Evolutionary conservation across 2,888 invertebrate genomes (phyloP), one percentile per base, ranked within the genome.

Genomic region (Heteromyza rotundicornis): DNA sequence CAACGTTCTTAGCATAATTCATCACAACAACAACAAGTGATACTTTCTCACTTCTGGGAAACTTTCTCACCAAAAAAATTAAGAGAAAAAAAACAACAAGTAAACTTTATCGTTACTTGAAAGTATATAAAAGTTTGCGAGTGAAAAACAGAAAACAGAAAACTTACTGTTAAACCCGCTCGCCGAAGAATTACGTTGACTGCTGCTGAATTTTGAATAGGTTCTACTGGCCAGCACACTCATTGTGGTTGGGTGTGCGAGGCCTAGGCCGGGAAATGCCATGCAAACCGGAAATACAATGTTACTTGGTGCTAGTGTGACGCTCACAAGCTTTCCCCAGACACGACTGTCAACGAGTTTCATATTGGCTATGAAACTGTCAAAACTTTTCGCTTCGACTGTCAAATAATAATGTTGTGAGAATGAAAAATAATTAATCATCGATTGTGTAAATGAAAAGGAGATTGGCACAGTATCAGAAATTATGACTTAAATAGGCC

Each of bases 1-100:
- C 64, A 68, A 65, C 68, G 66, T 76, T 76, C 75, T 74, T 76
- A 74, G 75, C 74, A 74, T 74, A 76, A 75, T 74, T 74, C 75
- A 74, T 74, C 75, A 76, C 67, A 72, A 72, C 72, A 64, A 68
- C 69, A 63, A 68, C 73, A 73, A 40, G 16, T 7, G 16, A 73
- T 71, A 73, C 73, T 67, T 74, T 76, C 76, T 74, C 75, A 76
- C 72, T 73, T 76, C 40, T 40, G 3, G 40, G n/a, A 40, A 40
- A 40, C 14, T 40, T 40, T n/a, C 3, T n/a, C 32, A 32, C 32
- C n/a, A n/a, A n/a, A n/a, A 32, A 32, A 32, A 5, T 32, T 32
- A 32, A 8, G 32, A 5, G 32, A n/a, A n/a, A n/a, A n/a, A n/a
- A n/a, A n/a, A n/a, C 32, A 32, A 32, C 7, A 5, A 12, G 32